phyloP scores from a whole-genome alignment of 2,888 invertebrate genomes.

The Oscheius myriophilus region DNA sequence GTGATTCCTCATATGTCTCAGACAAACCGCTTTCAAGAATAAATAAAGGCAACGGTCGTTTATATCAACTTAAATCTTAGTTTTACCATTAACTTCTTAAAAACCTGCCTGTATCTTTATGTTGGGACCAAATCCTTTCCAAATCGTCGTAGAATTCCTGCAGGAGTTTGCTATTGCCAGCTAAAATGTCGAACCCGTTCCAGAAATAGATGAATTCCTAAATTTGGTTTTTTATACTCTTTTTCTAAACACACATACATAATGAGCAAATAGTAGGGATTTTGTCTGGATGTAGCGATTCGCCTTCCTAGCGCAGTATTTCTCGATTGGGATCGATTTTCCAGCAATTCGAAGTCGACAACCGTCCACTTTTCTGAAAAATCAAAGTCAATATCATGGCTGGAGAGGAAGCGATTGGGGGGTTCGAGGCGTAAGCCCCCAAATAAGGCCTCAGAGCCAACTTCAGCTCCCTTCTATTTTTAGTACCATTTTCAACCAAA shows the following conservation, averaged over 20 bases:
- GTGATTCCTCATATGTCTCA: conserved; percentile 82
- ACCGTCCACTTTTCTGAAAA: conserved; percentile 80
- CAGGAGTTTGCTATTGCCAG: conserved; percentile 76
- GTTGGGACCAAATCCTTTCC: conserved; percentile 52
- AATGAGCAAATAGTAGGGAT: conserved; percentile 82
- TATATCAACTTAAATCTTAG: conserved; percentile 38
- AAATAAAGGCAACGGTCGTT: conserved; percentile 76
- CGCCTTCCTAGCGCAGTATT: conserved; percentile 88
- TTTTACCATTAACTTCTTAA: not conserved
- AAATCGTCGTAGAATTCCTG: conserved; percentile 71
- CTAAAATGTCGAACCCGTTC: conserved; percentile 88
- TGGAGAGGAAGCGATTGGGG: no score
- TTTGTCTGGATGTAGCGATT: conserved; percentile 83
- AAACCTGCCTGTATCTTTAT: conserved; percentile 59
- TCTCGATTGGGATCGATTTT: conserved; percentile 95
- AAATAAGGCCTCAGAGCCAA: no score
- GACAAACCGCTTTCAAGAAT: conserved; percentile 84
- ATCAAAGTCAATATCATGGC: no score
- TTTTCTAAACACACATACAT: conserved; percentile 72
- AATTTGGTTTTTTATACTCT: conserved; percentile 22
- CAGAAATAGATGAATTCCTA: conserved; percentile 88
- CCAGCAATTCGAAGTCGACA: conserved; percentile 91
- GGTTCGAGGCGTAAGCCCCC: no score
- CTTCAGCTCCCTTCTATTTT: no score
- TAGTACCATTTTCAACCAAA: no score